These are phyloP conservation scores for Apocheima hispidaria DNA, from an alignment of 2,888 invertebrate species.

Conservation along the genomic window DNA sequence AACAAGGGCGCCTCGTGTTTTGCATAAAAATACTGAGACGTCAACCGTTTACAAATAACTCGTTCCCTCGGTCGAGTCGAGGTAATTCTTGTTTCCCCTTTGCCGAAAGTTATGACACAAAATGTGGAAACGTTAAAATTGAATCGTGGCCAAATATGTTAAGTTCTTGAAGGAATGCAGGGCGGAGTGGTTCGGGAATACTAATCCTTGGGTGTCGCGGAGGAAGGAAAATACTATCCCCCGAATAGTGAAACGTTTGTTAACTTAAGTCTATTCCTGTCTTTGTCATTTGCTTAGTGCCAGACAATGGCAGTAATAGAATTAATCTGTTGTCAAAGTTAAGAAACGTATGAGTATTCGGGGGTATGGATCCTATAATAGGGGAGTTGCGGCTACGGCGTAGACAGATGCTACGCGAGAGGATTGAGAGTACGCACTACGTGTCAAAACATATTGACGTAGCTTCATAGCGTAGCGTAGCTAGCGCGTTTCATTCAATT, in stretches of 20 bases:
- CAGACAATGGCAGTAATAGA: too few relatives aligned
- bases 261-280: too few relatives aligned
- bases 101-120: slow-evolving; percentile 79
- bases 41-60: slow-evolving; percentile 83
- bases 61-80: slow-evolving; percentile 66
- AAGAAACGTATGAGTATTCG: too few relatives aligned
- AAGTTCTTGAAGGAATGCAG: slow-evolving; percentile 71
- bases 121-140: slow-evolving; percentile 82
- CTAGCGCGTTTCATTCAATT: too few relatives aligned
- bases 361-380: too few relatives aligned
- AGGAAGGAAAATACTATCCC: slow-evolving; percentile 51
- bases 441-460: slow-evolving; percentile 37
- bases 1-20: slow-evolving; percentile 72
- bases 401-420: slow-evolving; percentile 72
- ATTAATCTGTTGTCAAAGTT: too few relatives aligned
- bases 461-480: slow-evolving; percentile 13
- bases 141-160: slow-evolving; percentile 82
- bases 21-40: slow-evolving; percentile 81
- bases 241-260: too few relatives aligned
- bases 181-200: slow-evolving; percentile 69
- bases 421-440: slow-evolving; percentile 52
- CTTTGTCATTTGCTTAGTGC: too few relatives aligned
- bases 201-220: slow-evolving; percentile 61
- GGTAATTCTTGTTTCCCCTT: slow-evolving; percentile 79
- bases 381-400: slow-evolving; percentile 62